These are phyloP conservation scores for Phodopus roborovskii DNA, from an alignment of 2,113 vertebrate genomes.

Conservation along the genomic window DNA sequence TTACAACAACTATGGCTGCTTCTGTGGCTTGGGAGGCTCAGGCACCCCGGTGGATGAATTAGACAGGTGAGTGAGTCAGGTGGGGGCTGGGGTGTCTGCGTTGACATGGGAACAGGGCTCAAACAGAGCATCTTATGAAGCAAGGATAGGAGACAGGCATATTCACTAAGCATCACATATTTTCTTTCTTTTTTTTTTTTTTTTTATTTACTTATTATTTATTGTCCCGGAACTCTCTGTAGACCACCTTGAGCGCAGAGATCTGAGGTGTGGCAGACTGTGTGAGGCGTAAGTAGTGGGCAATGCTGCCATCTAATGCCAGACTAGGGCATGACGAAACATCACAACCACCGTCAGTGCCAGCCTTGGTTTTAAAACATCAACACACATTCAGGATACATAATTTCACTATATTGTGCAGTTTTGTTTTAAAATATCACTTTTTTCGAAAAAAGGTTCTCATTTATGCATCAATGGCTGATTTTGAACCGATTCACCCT, in stretches of 20 bases:
- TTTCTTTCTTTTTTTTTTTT: too few relatives aligned
- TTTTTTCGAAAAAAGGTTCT: too few relatives aligned
- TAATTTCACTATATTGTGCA: not conserved
- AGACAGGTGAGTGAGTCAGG: constrained; percentile 85
- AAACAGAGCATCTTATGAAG: not conserved
- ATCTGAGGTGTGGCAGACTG: too few relatives aligned
- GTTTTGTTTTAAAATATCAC: too few relatives aligned
- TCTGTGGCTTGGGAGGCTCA: too few relatives aligned
- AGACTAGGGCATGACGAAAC: not conserved
- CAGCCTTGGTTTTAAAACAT: not conserved
- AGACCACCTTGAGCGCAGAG: not conserved
- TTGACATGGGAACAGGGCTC: not conserved
- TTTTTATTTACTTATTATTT: not conserved
- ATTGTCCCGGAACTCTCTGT: not conserved
- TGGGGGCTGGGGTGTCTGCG: too few relatives aligned
- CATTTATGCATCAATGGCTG: too few relatives aligned
- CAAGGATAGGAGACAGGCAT: not conserved
- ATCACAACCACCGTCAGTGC: not conserved
- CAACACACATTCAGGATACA: not conserved
- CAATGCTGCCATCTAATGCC: constrained; percentile 44
- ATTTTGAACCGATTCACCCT: too few relatives aligned
- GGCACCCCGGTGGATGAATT: constrained; percentile 63
- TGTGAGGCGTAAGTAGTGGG: not conserved
- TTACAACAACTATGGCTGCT: too few relatives aligned
- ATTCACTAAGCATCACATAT: not conserved